phyloP scores from a whole-genome alignment of 2,797 vertebrate species.

The Muraenolepis orangiensis region DNA sequence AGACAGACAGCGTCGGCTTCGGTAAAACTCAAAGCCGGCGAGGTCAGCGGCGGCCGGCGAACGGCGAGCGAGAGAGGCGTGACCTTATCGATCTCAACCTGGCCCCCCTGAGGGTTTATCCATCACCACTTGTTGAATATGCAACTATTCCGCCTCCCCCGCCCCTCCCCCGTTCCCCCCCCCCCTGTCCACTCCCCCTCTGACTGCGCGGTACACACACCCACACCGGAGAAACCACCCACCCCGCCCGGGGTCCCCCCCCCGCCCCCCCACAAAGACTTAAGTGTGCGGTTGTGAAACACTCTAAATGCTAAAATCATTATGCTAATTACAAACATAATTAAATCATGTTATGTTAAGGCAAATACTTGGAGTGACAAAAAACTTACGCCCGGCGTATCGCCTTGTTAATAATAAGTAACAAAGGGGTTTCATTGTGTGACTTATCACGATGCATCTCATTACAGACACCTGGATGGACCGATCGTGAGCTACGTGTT shows the following conservation, averaged over 20 bases:
- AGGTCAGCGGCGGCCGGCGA: neutral
- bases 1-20: neutral
- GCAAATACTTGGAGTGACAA: neutral
- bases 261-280: neutral
- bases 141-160: neutral
- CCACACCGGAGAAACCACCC: too few relatives aligned
- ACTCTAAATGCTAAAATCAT: constrained; percentile 18
- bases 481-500: neutral
- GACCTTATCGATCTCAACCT: neutral
- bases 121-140: neutral
- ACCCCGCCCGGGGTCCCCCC: too few relatives aligned
- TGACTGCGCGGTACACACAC: neutral
- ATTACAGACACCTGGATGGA: neutral
- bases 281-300: constrained; percentile 11
- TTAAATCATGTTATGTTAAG: neutral
- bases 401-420: neutral
- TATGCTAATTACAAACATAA: neutral
- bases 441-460: neutral
- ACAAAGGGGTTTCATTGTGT: neutral
- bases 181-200: neutral
- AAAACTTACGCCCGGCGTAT: too few relatives aligned
- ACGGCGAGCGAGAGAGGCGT: neutral
- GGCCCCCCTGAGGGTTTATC: neutral
- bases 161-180: neutral
- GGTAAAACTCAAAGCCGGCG: neutral